Base-by-base conservation (phyloP, 2,888 invertebrate species). In the Thecophora atra region DNA sequence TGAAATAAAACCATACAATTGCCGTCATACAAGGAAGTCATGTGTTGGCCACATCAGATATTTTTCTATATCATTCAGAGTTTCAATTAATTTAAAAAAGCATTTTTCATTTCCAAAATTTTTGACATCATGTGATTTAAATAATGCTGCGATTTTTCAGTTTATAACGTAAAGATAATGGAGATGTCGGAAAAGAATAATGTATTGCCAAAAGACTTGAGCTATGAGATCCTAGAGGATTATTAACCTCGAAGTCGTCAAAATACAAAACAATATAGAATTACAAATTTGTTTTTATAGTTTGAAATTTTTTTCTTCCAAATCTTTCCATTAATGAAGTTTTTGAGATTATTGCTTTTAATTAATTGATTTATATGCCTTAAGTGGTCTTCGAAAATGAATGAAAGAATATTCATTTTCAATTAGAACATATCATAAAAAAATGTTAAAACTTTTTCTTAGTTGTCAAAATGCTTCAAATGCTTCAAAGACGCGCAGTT, bases 101-200 rank as follows among this genome's bases (percentile, higher is more conserved):
- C 70, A 66, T 71, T 24, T 73, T 5, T 58, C 51, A 68, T 71
- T 73, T 19, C 73, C 71, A 24, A 67, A 71, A 13, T 28, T 52
- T 60, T 67, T 73, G 6, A 73, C 24, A 24, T 71, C 67, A 30
- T 56, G 13, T 2, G 63, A 42, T 72, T 72, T 69, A 63, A 72
- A 69, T 19, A 72, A 69, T 7, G n/a, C 63, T 19, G 69, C 72
- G 51, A 42, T 60, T 63, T 19, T 52, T 19, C 17, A 62, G 30
- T 69, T 63, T 69, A 54, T 30, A 37, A 26, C 28, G 51, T 13
- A 69, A 17, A 19, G 42, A 28, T 62, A 26, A n/a, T 52, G 69
- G 72, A 63, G 63, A 42, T 51, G 72, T 72, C 19, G 72, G 72
- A 19, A 72, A 69, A 19, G 63, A 64, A 26, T 69, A 72, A 42